Percentiles rank a stretch among this genome's conserved stretches.
Evolutionary conservation across 2,888 invertebrate species (phyloP).

Genomic region (Cerceris ruficornis): DNA sequence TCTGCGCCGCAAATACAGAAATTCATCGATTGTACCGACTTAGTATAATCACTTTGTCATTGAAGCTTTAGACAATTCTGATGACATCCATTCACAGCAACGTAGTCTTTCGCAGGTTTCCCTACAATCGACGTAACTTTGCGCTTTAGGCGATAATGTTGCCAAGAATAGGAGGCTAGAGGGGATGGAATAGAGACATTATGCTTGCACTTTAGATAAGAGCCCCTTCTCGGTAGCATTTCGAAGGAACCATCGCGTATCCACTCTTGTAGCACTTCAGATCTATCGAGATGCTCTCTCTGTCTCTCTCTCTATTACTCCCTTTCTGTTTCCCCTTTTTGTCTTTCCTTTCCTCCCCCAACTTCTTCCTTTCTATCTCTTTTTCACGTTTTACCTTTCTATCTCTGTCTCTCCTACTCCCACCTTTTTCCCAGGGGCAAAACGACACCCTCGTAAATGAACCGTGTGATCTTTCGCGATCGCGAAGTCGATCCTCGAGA

Average conservation of each 20-base stretch:
- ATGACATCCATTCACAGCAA: too few species aligned
- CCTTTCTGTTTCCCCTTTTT: too few species aligned
- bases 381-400: too few species aligned
- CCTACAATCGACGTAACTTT: slow-evolving; percentile 22
- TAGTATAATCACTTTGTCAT: too few species aligned
- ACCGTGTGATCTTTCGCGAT: slow-evolving; percentile 22
- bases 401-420: too few species aligned
- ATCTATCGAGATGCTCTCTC: neutral
- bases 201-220: slow-evolving; percentile 70
- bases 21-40: too few species aligned
- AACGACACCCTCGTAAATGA: slow-evolving; percentile 4
- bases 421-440: neutral
- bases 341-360: too few species aligned
- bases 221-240: slow-evolving; percentile 44
- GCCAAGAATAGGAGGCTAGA: slow-evolving; percentile 9
- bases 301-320: neutral
- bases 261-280: slow-evolving; percentile 7
- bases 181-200: slow-evolving; percentile 67
- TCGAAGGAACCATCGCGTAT: slow-evolving; percentile 21
- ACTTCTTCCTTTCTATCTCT: too few species aligned
- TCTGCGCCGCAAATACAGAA: too few species aligned
- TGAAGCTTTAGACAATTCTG: neutral
- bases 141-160: slow-evolving; percentile 17
- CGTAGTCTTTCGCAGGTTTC: slow-evolving; percentile 9
- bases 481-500: slow-evolving; percentile 15